Conservation (phyloP, 2,888 invertebrate species). For the Kuschelorhynchus macadamiae region DNA sequence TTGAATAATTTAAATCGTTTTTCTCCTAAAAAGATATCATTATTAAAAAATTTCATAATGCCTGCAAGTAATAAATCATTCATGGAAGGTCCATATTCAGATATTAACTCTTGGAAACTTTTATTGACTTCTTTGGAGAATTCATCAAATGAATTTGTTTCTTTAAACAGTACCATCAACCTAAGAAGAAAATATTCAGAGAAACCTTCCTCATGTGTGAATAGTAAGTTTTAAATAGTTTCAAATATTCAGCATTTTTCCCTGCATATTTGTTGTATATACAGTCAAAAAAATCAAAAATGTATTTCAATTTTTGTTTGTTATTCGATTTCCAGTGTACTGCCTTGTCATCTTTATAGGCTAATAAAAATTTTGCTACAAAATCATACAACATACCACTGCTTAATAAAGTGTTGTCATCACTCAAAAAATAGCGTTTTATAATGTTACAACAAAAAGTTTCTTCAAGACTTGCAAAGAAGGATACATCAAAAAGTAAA, state of each 20-base stretch:
- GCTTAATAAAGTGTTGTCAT: neutral
- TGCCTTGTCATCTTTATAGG: constrained; percentile 6
- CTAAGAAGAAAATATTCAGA: constrained; percentile 14
- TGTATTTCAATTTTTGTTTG: neutral
- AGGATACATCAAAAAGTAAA: neutral
- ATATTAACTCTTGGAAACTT: constrained; percentile 13
- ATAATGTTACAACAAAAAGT: constrained; percentile 7
- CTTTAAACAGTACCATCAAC: constrained; percentile 24
- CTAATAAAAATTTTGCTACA: constrained; percentile 20
- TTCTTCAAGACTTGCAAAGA: constrained; percentile 17
- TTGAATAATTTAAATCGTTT: neutral
- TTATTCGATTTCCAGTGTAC: neutral
- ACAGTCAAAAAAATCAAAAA: constrained; percentile 15
- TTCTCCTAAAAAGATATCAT: neutral
- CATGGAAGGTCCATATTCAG: constrained; percentile 16
- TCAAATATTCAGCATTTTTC: constrained; percentile 11
- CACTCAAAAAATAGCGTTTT: constrained; percentile 11
- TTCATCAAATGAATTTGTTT: neutral
- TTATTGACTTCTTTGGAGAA: constrained; percentile 21
- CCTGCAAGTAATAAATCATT: constrained; percentile 14
- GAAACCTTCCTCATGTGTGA: constrained; percentile 22
- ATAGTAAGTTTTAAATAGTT: constrained; percentile 18
- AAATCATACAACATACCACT: neutral
- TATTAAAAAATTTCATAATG: constrained; percentile 4
- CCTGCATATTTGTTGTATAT: constrained; percentile 5